A percentile compares a stretch with the other conserved stretches of the same genome.
These are phyloP conservation scores for Porites cylindrica DNA, from an alignment of 92 coral and sea anemone genomes.

Conservation along the genomic window DNA sequence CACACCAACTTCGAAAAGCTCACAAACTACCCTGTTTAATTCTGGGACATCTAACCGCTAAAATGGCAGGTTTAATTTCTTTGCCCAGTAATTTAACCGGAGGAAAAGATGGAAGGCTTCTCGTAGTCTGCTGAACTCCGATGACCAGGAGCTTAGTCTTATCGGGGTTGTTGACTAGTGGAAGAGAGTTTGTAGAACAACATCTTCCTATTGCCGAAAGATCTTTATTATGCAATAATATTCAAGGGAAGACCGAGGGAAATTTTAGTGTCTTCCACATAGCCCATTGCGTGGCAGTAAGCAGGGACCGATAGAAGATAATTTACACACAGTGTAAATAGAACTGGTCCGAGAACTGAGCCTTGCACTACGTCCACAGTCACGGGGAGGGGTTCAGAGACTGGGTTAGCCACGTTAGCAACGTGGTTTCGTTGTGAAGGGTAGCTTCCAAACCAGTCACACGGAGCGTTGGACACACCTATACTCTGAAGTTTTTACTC, in stretches of 20 bases:
- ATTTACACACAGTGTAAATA: conserved; percentile 43
- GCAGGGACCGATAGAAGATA: conserved; percentile 38
- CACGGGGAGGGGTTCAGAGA: conserved; percentile 38
- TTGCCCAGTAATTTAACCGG: conserved; percentile 59
- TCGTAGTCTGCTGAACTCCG: conserved; percentile 63
- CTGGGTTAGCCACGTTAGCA: conserved; percentile 12
- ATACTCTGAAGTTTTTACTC: conserved; percentile 21
- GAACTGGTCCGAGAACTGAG: conserved; percentile 46
- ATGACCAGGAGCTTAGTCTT: conserved; percentile 67
- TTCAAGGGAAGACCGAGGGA: conserved; percentile 35
- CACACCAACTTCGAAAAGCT: no score
- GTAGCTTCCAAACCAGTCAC: conserved; percentile 45
- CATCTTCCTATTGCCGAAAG: conserved; percentile 36
- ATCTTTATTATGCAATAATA: conserved; percentile 35
- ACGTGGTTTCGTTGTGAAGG: conserved; percentile 40
- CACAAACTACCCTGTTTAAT: no score
- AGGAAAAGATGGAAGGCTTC: conserved; percentile 30
- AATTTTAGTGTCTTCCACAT: conserved; percentile 52
- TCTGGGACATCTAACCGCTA: conserved; percentile 13
- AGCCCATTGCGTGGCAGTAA: conserved; percentile 31
- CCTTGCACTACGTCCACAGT: conserved; percentile 42
- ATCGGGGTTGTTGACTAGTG: conserved; percentile 45
- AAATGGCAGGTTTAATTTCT: conserved; percentile 50
- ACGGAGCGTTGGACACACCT: conserved; percentile 35
- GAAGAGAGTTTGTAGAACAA: conserved; percentile 56